Percentiles rank a stretch among this genome's conserved stretches.
phyloP scores from a whole-genome alignment of 2,113 vertebrate species.

The Cyphomyrus discorhynchus region DNA sequence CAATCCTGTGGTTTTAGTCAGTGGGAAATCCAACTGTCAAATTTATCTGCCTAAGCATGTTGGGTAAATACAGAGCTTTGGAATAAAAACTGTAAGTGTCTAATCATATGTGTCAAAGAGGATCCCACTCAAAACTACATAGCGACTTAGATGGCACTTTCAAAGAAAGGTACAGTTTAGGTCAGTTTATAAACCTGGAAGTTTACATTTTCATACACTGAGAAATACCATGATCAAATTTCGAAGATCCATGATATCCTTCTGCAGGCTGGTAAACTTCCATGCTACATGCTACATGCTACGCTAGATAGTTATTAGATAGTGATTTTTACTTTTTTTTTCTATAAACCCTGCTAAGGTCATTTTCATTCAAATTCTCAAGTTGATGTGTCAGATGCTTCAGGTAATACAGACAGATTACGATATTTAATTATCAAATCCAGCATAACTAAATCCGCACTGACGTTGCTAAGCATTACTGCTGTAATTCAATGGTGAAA shows the following conservation, averaged over 20 bases:
- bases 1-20: background rate
- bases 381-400: background rate
- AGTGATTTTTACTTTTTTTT: background rate
- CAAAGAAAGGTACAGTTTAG: background rate
- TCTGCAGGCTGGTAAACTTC: background rate
- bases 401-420: background rate
- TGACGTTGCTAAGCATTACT: background rate
- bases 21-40: background rate
- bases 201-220: background rate
- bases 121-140: background rate
- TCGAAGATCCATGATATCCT: background rate
- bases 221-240: background rate
- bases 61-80: background rate
- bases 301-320: background rate
- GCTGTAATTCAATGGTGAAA: background rate
- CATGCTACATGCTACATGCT: background rate
- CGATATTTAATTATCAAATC: background rate
- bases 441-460: background rate
- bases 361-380: background rate
- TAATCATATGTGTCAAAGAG: background rate
- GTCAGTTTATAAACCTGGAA: background rate
- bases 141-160: background rate
- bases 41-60: background rate
- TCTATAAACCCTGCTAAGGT: background rate
- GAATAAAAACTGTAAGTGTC: background rate